These are phyloP conservation scores for Bombus balteatus DNA, from an alignment of 1,140 invertebrate genomes.

Conservation along the genomic window DNA sequence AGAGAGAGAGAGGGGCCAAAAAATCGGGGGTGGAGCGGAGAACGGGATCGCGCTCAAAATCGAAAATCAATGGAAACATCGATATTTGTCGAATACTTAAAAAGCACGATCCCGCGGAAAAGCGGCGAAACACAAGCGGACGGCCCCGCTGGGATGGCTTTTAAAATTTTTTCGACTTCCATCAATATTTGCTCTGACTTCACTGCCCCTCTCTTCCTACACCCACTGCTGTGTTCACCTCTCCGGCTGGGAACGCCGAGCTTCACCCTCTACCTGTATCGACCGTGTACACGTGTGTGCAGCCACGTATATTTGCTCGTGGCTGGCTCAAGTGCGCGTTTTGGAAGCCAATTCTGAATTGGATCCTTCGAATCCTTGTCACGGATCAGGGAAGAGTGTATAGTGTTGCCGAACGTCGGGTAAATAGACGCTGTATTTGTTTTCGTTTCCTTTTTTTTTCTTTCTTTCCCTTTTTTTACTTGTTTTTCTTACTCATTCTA, in stretches of 20 bases:
- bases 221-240: constrained; percentile 16
- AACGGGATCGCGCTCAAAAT: background rate
- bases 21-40: background rate
- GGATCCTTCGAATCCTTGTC: constrained; percentile 46
- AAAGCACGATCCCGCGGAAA: constrained; percentile 40
- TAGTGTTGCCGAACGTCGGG: constrained; percentile 66
- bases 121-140: constrained; percentile 41
- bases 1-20: background rate
- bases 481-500: background rate
- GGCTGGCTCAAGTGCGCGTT: constrained; percentile 52
- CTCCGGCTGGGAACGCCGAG: constrained; percentile 36
- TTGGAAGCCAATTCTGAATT: constrained; percentile 56
- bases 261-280: constrained; percentile 49
- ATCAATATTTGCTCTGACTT: constrained; percentile 64
- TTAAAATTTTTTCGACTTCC: constrained; percentile 69
- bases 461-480: background rate
- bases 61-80: constrained; percentile 39
- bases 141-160: constrained; percentile 41
- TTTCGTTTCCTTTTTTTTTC: constrained; percentile 4
- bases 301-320: constrained; percentile 44
- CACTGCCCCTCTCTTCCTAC: constrained; percentile 22
- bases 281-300: constrained; percentile 51
- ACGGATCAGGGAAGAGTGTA: constrained; percentile 55
- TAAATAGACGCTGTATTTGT: constrained; percentile 50
- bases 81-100: constrained; percentile 51